Conservation (phyloP, 1,140 invertebrate species). For the Brachionus angularis region DNA sequence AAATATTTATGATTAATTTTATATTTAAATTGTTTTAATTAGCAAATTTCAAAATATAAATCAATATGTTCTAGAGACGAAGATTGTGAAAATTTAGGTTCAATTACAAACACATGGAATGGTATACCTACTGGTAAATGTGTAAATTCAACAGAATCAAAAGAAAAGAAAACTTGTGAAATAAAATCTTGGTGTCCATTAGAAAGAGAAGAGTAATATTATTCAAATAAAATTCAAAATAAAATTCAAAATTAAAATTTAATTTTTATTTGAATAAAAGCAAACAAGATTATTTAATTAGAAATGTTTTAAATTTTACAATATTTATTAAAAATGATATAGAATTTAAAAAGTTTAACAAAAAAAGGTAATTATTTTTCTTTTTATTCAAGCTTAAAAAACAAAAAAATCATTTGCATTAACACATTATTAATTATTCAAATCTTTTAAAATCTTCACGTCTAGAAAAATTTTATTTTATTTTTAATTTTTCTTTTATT, state of each 20-base stretch:
- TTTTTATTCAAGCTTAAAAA: neutral
- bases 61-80: neutral
- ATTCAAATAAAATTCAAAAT: neutral
- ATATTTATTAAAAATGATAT: slow-evolving; percentile 46
- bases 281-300: slow-evolving; percentile 25
- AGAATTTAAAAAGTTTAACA: slow-evolving; percentile 45
- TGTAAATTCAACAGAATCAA: neutral
- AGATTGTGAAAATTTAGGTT: slow-evolving; percentile 34
- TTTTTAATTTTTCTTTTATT: no score
- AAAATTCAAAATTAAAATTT: neutral
- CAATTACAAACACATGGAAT: slow-evolving; percentile 25
- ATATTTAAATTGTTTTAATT: neutral
- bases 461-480: no score
- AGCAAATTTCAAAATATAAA: slow-evolving; percentile 11
- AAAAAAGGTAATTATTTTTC: slow-evolving; percentile 35
- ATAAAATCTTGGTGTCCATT: neutral
- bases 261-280: neutral
- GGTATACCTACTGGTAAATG: slow-evolving; percentile 41
- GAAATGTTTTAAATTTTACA: slow-evolving; percentile 44
- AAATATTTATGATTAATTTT: neutral
- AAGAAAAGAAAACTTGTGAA: neutral
- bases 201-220: neutral
- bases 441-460: no score
- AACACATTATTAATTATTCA: no score
- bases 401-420: no score